These are phyloP conservation scores for Drosophila baimaii DNA, from an alignment of 1,140 invertebrate genomes.

Conservation along the genomic window DNA sequence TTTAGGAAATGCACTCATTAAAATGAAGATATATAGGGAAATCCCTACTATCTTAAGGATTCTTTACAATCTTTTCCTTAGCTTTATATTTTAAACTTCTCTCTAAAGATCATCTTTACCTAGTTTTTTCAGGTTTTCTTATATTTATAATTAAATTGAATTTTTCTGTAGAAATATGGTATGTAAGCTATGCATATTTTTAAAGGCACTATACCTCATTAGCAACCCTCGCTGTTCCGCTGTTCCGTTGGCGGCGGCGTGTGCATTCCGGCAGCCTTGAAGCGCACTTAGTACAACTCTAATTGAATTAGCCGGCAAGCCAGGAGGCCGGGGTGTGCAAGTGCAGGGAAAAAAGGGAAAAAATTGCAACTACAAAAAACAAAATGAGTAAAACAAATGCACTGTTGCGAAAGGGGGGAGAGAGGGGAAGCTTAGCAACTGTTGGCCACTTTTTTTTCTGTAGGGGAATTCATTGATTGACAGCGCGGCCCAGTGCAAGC, in stretches of 20 bases:
- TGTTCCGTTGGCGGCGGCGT: too few relatives aligned
- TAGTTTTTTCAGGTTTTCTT: neutral
- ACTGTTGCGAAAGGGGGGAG: neutral
- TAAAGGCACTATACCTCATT: conserved; percentile 10
- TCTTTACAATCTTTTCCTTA: too few relatives aligned
- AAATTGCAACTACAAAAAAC: conserved; percentile 30
- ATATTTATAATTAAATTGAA: neutral
- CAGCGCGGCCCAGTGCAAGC: conserved; percentile 23
- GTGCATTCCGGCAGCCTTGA: conserved; percentile 61
- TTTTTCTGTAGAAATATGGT: neutral
- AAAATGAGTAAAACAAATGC: conserved; percentile 33
- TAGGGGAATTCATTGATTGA: conserved; percentile 65
- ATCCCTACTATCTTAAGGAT: neutral
- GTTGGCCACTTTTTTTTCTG: conserved; percentile 43
- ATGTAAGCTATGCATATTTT: neutral
- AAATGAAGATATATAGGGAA: neutral
- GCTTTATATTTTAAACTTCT: accelerated
- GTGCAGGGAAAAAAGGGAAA: conserved; percentile 33
- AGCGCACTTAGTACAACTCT: conserved; percentile 76
- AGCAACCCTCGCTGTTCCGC: conserved; percentile 37
- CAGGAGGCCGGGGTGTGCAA: conserved; percentile 17
- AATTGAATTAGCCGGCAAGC: conserved; percentile 74
- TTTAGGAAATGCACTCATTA: neutral
- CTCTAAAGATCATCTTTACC: neutral
- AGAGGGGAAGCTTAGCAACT: conserved; percentile 11